phyloP scores from a whole-genome alignment of 1,140 invertebrate genomes.

The Pissodes strobi region DNA sequence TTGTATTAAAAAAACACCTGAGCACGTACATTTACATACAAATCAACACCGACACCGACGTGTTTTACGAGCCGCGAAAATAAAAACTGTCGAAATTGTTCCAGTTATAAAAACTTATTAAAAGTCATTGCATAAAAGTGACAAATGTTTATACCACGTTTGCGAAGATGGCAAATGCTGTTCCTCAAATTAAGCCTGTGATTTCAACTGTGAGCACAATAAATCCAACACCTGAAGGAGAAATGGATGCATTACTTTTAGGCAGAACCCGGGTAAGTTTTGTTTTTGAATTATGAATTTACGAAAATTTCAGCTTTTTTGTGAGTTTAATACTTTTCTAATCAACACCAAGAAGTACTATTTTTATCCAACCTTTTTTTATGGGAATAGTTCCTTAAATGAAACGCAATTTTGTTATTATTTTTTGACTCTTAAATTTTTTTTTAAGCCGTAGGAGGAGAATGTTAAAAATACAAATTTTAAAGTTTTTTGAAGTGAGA shows the following conservation, averaged over 20 bases:
- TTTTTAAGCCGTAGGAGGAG: too few relatives aligned
- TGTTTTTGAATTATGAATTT: background rate
- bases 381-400: too few relatives aligned
- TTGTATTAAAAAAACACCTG: background rate
- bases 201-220: slow-evolving; percentile 56
- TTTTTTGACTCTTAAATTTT: too few relatives aligned
- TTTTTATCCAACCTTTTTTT: too few relatives aligned
- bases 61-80: background rate
- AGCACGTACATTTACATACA: too few relatives aligned
- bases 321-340: too few relatives aligned
- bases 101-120: background rate
- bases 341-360: too few relatives aligned
- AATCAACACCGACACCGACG: background rate
- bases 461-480: too few relatives aligned
- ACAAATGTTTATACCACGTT: slow-evolving; percentile 1
- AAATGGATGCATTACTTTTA: slow-evolving; percentile 75
- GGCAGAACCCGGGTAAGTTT: slow-evolving; percentile 73
- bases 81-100: background rate
- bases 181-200: slow-evolving; percentile 51
- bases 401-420: too few relatives aligned
- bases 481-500: too few relatives aligned
- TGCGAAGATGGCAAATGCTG: slow-evolving; percentile 47
- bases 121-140: too few relatives aligned
- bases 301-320: background rate
- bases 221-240: slow-evolving; percentile 64